Conservation (phyloP, 2,888 invertebrate genomes). For the Gastracanthus pulcherrimus region DNA sequence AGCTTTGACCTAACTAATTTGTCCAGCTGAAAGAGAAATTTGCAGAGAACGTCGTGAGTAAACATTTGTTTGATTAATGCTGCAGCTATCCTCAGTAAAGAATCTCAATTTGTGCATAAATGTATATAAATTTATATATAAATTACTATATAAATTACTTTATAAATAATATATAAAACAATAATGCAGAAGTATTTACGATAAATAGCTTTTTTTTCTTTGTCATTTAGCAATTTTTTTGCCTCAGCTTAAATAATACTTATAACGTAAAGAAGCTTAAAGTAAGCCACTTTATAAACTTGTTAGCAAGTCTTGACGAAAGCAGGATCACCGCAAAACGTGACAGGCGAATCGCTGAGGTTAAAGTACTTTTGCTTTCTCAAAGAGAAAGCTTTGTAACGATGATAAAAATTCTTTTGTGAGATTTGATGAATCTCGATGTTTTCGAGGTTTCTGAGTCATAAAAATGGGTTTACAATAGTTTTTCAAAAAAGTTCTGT, state of each 20-base stretch:
- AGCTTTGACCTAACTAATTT: neutral
- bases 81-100: too few relatives aligned
- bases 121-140: too few relatives aligned
- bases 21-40: neutral
- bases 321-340: slow-evolving; percentile 43
- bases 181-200: too few relatives aligned
- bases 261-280: slow-evolving; percentile 40
- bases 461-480: too few relatives aligned
- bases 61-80: neutral
- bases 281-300: slow-evolving; percentile 53
- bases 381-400: too few relatives aligned
- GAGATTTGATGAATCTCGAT: too few relatives aligned
- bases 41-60: too few relatives aligned
- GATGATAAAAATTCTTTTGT: too few relatives aligned
- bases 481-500: too few relatives aligned
- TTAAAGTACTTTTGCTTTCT: slow-evolving; percentile 1
- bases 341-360: slow-evolving; percentile 33
- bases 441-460: too few relatives aligned
- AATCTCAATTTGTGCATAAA: too few relatives aligned
- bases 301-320: slow-evolving; percentile 33
- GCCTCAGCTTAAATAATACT: slow-evolving; percentile 5
- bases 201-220: neutral
- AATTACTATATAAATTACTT: neutral
- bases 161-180: too few relatives aligned
- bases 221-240: neutral